These are phyloP conservation scores for Archaeoteleia sp. DNA, from an alignment of 2,888 invertebrate genomes.

Conservation along the genomic window DNA sequence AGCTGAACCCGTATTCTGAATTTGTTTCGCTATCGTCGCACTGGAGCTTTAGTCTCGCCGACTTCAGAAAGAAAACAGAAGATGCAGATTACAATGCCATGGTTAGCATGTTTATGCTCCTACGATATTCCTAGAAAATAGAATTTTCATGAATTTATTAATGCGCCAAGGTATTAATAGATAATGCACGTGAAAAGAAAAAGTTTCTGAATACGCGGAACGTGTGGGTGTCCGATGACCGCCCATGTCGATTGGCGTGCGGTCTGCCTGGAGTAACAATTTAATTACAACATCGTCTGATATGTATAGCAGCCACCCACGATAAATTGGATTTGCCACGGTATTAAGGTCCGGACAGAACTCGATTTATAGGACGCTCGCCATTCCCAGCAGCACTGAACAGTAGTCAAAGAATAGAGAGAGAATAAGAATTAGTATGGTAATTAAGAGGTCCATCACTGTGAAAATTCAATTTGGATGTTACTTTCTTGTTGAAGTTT, in stretches of 20 bases:
- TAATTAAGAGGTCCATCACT: conserved; percentile 63
- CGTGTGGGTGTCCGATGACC: conserved; percentile 71
- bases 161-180: conserved; percentile 71
- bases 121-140: background rate
- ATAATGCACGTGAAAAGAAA: conserved; percentile 65
- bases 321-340: conserved; percentile 75
- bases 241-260: conserved; percentile 74
- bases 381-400: conserved; percentile 67
- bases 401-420: conserved; percentile 66
- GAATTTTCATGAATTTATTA: conserved; percentile 5
- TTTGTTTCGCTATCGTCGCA: no score
- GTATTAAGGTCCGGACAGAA: conserved; percentile 69
- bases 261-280: conserved; percentile 74
- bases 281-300: conserved; percentile 73
- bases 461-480: conserved; percentile 56
- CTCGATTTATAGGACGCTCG: conserved; percentile 66
- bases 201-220: conserved; percentile 60
- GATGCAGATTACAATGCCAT: no score
- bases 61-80: no score
- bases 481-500: conserved; percentile 40
- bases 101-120: background rate
- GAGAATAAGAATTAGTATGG: conserved; percentile 55
- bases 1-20: no score
- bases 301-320: conserved; percentile 75
- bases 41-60: no score